These are phyloP conservation scores for Anolis sagrei DNA, from an alignment of 2,113 vertebrate genomes.

Conservation along the genomic window DNA sequence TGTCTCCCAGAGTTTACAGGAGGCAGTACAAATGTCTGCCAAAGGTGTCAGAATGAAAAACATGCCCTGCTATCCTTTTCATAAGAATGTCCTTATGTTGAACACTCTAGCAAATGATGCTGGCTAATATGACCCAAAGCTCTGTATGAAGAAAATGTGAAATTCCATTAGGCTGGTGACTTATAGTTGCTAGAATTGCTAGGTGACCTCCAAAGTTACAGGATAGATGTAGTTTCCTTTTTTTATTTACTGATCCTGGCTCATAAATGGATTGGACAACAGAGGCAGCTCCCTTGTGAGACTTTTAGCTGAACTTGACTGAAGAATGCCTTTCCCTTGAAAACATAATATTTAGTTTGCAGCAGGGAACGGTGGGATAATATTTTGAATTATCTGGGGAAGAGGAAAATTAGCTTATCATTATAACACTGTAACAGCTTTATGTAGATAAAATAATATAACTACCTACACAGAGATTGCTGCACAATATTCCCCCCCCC, in stretches of 20 bases:
- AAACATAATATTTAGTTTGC: conserved; percentile 71
- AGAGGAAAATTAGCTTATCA: conserved; percentile 52
- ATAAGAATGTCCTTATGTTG: conserved; percentile 20
- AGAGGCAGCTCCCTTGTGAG: conserved; percentile 54
- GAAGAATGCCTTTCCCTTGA: conserved; percentile 61
- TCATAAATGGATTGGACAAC: conserved; percentile 63
- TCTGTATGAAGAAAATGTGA: conserved; percentile 31
- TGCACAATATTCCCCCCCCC: not conserved
- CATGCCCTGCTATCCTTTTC: not conserved
- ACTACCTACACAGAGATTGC: not conserved
- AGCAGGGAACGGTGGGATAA: conserved; percentile 52
- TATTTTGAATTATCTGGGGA: conserved; percentile 47
- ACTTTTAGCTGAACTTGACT: conserved; percentile 60
- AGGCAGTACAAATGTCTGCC: not conserved
- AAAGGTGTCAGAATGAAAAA: conserved; percentile 26
- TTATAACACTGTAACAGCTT: conserved; percentile 17
- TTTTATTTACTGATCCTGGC: conserved; percentile 67
- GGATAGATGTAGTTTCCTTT: conserved; percentile 56
- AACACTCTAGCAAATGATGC: not conserved
- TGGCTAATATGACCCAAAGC: conserved; percentile 21
- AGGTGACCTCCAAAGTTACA: conserved; percentile 54
- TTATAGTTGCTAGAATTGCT: conserved; percentile 2
- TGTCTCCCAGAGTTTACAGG: not conserved
- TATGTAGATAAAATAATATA: conserved; percentile 34
- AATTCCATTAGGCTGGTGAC: conserved; percentile 49